Evolutionary conservation across 2,888 invertebrate genomes (phyloP).

Genomic region (Drosophila merina): DNA sequence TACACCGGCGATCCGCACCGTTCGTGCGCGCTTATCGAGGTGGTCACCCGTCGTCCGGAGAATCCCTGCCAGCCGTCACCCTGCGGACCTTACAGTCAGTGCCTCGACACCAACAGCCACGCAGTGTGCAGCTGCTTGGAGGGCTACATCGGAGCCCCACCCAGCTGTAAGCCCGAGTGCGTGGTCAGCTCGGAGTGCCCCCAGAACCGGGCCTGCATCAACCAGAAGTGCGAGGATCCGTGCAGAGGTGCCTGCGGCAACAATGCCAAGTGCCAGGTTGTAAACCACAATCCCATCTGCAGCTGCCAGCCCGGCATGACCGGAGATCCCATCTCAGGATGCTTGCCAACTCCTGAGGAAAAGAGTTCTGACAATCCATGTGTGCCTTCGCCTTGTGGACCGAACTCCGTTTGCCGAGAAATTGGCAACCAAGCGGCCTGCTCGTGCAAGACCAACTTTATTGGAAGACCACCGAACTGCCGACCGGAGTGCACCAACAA

Average conservation of each 20-base stretch:
- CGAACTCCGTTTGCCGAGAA: constrained; percentile 91
- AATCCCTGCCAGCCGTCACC: constrained; percentile 88
- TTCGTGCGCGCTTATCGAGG: constrained; percentile 85
- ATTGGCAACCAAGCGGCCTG: constrained; percentile 93
- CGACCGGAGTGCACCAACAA: constrained; percentile 92
- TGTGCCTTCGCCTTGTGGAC: constrained; percentile 92
- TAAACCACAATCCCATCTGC: constrained; percentile 89
- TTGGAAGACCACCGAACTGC: constrained; percentile 94
- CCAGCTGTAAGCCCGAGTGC: constrained; percentile 88
- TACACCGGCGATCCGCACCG: constrained; percentile 89
- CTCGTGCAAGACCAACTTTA: constrained; percentile 91
- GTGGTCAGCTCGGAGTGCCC: constrained; percentile 88
- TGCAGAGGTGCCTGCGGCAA: constrained; percentile 88
- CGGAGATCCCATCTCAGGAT: constrained; percentile 87
- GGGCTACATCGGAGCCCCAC: constrained; percentile 88
- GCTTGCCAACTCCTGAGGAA: constrained; percentile 82
- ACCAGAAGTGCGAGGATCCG: constrained; percentile 88
- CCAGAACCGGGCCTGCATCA: constrained; percentile 86
- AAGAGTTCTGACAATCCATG: constrained; percentile 87
- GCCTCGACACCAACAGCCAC: constrained; percentile 87
- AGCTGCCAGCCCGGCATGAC: constrained; percentile 87
- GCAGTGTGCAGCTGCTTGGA: constrained; percentile 87
- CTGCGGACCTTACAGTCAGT: constrained; percentile 88
- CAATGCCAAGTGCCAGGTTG: constrained; percentile 88
- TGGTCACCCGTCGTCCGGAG: constrained; percentile 74